These are phyloP conservation scores for Choristoneura fumiferana DNA, from an alignment of 1,140 invertebrate genomes.

Conservation along the genomic window DNA sequence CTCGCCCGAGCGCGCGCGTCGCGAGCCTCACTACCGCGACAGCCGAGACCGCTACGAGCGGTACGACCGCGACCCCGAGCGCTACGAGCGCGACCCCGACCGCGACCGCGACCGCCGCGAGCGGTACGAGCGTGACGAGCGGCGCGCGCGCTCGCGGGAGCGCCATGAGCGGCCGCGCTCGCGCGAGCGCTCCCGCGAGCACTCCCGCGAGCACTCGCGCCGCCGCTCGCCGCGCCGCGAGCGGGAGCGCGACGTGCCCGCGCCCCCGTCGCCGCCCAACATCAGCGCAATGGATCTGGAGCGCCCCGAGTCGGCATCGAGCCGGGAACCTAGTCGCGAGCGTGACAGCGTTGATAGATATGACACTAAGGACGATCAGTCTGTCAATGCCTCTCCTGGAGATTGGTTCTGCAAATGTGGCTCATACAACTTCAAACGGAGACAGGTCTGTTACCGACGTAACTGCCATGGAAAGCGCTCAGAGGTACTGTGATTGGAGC, in stretches of 20 bases:
- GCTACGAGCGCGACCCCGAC: conserved; percentile 39
- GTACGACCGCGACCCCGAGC: too few species aligned
- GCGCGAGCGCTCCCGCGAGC: conserved; percentile 38
- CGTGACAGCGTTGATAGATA: conserved; percentile 29
- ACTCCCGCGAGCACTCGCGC: conserved; percentile 30
- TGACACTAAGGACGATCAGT: conserved; percentile 38
- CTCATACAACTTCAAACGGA: conserved; percentile 70
- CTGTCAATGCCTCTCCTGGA: conserved; percentile 55
- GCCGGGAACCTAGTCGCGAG: conserved; percentile 39
- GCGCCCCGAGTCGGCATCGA: conserved; percentile 33
- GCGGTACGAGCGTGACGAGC: conserved; percentile 35
- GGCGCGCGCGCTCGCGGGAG: conserved; percentile 37
- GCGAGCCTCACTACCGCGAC: conserved; percentile 29
- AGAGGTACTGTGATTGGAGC: conserved; percentile 53
- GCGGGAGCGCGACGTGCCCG: conserved; percentile 36
- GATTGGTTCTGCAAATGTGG: conserved; percentile 77
- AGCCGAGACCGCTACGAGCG: conserved; percentile 46
- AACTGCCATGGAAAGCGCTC: conserved; percentile 66
- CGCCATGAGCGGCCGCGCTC: conserved; percentile 26
- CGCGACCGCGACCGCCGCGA: conserved; percentile 42
- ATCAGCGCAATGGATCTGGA: conserved; percentile 37
- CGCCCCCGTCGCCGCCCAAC: conserved; percentile 49
- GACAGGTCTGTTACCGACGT: conserved; percentile 65
- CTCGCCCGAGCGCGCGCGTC: conserved; percentile 5
- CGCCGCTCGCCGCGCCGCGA: conserved; percentile 41